Evolutionary conservation across 2,113 vertebrate genomes (phyloP).

Genomic region (Malaclemys terrapin): DNA sequence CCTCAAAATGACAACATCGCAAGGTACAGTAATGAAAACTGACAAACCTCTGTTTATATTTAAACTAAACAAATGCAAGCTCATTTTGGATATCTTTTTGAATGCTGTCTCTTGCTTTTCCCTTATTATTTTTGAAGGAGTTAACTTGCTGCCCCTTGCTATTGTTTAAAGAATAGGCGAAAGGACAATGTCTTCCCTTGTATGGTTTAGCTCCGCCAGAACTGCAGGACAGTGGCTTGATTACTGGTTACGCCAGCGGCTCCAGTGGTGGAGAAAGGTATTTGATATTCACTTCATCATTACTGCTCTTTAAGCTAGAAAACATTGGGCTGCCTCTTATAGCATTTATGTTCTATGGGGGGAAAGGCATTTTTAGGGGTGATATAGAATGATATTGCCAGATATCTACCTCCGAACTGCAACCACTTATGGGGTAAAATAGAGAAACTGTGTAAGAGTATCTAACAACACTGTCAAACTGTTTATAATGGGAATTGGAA

Average conservation of each 20-base stretch:
- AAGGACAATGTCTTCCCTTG: conserved; percentile 86
- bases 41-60: background rate
- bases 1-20: background rate
- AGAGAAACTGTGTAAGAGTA: accelerated
- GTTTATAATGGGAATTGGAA: accelerated
- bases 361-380: background rate
- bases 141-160: conserved; percentile 75
- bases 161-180: conserved; percentile 85
- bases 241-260: conserved; percentile 93
- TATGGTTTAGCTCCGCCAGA: conserved; percentile 93
- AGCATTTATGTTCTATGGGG: background rate
- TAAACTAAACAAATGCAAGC: background rate
- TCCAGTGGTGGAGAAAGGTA: conserved; percentile 98
- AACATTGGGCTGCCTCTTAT: background rate
- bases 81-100: conserved; percentile 24
- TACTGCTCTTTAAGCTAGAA: accelerated
- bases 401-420: background rate
- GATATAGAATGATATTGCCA: accelerated
- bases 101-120: conserved; percentile 51
- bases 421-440: accelerated
- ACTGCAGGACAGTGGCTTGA: conserved; percentile 96
- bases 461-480: background rate
- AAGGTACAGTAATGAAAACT: conserved; percentile 67
- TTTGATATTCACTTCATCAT: background rate
- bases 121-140: conserved; percentile 62